Evolutionary conservation across 2,888 invertebrate species (phyloP), one percentile per base, ranked within the genome.

Genomic region (Dioctria rufipes): DNA sequence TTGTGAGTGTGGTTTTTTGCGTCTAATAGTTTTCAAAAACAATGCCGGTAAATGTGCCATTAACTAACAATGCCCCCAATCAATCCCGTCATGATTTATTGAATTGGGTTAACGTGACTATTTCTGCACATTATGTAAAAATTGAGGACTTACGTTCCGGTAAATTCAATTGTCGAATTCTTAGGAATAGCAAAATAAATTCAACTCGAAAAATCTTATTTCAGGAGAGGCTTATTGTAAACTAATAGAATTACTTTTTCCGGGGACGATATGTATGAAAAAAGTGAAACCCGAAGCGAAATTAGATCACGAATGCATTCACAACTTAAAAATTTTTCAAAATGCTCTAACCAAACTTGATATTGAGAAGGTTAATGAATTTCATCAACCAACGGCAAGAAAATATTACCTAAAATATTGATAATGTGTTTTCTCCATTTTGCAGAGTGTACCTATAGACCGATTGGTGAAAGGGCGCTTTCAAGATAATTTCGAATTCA

Each of bases 401-500:
- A 0, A 6, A 42, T 2, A 25, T 25, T 25, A 25, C 25, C 25
- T 25, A 25, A 25, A 25, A 25, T 25, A 5, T 67, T 13, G 3
- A 9, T 3, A 46, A 25, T 5, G 5, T 25, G 8, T 25, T 67
- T 13, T 46, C 4, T n/a, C 11, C 75, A 25, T 3, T 84, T 86
- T 87, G 84, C 88, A 89, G 89, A 89, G 89, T 85, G 89, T 89
- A 85, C 89, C 89, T 83, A 88, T 89, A 87, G 89, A 90, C 86
- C 89, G 87, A 87, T 93, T 99, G 92, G 96, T 98, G 90, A 98
- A 98, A 92, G 98, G 97, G 90, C 94, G 97, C 87, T 99, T 99
- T 92, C 98, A 98, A 93, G 98, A 99, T 92, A 99, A 99, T 92
- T 99, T 99, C 93, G 98, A 99, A 91, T 98, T 98, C 92, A 94